Evolutionary conservation across 2,797 vertebrate species (phyloP).

Genomic region (Syndactyla subalaris): DNA sequence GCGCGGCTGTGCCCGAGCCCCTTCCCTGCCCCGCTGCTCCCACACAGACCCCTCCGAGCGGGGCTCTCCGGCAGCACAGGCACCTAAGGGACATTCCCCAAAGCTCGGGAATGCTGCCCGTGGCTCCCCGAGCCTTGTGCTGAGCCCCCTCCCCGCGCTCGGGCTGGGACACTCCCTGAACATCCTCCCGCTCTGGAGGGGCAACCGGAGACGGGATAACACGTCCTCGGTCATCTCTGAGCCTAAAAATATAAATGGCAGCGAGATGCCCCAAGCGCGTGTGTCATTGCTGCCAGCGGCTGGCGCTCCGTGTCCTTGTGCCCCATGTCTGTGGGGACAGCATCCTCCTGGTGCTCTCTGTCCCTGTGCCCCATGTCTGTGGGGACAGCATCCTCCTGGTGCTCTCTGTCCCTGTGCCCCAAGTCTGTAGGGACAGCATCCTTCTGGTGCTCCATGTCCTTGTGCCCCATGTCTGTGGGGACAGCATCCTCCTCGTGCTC

Average conservation of each 20-base stretch:
- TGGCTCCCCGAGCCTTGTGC: background rate
- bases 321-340: no score
- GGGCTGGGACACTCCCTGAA: background rate
- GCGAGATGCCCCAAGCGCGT: background rate
- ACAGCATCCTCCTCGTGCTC: background rate
- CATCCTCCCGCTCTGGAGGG: background rate
- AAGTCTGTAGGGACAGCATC: background rate
- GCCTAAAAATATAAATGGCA: background rate
- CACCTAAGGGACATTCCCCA: background rate
- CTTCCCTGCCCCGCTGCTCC: accelerated
- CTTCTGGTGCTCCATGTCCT: accelerated
- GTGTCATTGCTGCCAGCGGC: background rate
- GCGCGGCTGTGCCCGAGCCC: background rate
- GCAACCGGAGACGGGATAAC: background rate
- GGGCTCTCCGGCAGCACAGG: background rate
- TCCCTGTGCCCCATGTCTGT: background rate
- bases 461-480: accelerated
- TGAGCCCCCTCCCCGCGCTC: background rate
- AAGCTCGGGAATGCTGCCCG: accelerated
- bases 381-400: background rate
- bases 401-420: accelerated
- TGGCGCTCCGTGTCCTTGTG: background rate
- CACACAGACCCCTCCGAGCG: accelerated
- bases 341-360: background rate
- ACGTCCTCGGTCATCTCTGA: background rate